Evolutionary conservation across 2,113 vertebrate species (phyloP).

Genomic region (Symphodus melops): DNA sequence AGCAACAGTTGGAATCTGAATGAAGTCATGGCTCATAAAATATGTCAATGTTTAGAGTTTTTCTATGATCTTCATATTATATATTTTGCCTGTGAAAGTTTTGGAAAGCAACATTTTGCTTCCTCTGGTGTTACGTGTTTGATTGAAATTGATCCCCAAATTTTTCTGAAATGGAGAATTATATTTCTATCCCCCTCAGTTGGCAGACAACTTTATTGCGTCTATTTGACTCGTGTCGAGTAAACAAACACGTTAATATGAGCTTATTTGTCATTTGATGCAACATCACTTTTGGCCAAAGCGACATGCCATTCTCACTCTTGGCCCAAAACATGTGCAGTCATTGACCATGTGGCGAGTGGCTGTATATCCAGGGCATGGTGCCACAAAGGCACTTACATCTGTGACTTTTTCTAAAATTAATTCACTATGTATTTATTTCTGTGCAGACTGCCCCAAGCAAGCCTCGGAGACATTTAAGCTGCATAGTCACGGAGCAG

Average conservation of each 20-base stretch:
- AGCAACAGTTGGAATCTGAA: conserved; percentile 31
- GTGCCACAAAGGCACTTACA: not conserved
- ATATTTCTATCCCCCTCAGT: not conserved
- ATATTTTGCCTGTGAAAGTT: not conserved
- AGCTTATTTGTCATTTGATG: conserved; percentile 46
- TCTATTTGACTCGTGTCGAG: conserved; percentile 16
- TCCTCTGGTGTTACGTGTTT: not conserved
- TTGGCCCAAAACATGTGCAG: conserved; percentile 34
- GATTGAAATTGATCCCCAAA: not conserved
- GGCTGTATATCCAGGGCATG: conserved; percentile 31
- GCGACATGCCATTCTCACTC: conserved; percentile 15
- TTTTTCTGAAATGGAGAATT: not conserved
- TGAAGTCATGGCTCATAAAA: conserved; percentile 1
- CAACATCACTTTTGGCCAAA: conserved; percentile 15
- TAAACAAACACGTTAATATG: conserved; percentile 46
- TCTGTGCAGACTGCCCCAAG: not conserved
- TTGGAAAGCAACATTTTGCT: not conserved
- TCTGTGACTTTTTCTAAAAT: not conserved
- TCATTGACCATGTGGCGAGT: conserved; percentile 10
- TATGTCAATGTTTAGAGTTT: not conserved
- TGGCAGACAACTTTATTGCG: not conserved
- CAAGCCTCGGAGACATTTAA: not conserved
- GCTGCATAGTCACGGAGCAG: not conserved
- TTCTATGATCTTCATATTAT: not conserved
- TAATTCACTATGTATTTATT: conserved; percentile 18